Evolutionary conservation across 1,140 invertebrate species (phyloP), one percentile per base, ranked within the genome.

Genomic region (Scylla paramamosain): DNA sequence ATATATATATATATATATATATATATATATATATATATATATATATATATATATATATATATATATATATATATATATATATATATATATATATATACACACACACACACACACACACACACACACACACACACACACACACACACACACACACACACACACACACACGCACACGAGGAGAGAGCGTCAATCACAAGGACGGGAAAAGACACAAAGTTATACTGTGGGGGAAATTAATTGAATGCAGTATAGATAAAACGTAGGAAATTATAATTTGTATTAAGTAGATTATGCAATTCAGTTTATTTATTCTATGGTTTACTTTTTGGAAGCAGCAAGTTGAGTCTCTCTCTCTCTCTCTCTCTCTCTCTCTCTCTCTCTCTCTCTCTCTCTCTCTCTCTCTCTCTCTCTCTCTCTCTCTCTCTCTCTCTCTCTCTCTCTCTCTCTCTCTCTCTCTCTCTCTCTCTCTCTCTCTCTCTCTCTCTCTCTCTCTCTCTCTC

Each of bases 11-110:
- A 20, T 89, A 25, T 89, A 39, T 89, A 39, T 89, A 25, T 89
- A 39, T 89, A 39, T 89, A 25, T 89, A 39, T 89, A 25, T 89
- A 39, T 89, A 39, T 89, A 39, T 89, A 39, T 89, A 25, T 86
- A 29, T 86, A 29, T 86, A 29, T 86, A 29, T 86, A 29, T 28
- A 29, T 8, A 7, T 8, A 29, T 86, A 8, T 29, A n/a, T 8
- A 86, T 29, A 29, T 86, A 28, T 20, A 8, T 29, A 10, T 28
- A 10, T 89, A 39, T 89, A 31, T 89, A 29, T 84, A 29, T 89
- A 39, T 89, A 29, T 89, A 39, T 89, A 29, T 89, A 39, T 89
- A 8, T 89, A 39, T 89, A 39, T 89, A 39, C 45, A 20, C 6
- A 25, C 25, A 45, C 39, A 6, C 45, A 4, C 7, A 86, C 84